Base-by-base conservation (phyloP, 2,797 vertebrate genomes). In the Hydrolagus colliei region DNA sequence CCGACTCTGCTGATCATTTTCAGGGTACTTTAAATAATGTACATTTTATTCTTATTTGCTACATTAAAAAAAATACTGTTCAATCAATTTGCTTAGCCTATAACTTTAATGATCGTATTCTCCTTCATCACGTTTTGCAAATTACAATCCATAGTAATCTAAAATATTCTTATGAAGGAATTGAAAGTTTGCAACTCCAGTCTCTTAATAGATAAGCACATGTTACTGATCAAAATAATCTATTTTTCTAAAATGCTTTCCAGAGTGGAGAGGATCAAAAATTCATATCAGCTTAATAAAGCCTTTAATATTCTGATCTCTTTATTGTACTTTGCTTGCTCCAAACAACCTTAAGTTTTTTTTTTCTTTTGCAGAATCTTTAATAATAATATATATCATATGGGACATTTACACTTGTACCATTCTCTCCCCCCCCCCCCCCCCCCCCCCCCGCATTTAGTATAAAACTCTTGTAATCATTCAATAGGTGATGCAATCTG, bases 161-260 rank as follows among this genome's bases (percentile, higher is more conserved):
- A 75, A 35, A 75, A 16, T 41, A 84, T 32, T 52, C 20, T 35
- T 68, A 16, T 41, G 9, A 84, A 27, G 16, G 63, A 68, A 84
- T 41, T 71, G 65, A 84, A 84, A 68, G 41, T 27, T 35, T 9
- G 27, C 79, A 68, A 9, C 32, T 18, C 32, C 79, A 82, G 68
- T 82, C 52, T 76, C 74, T 75, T 76, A 41, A 76, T 76, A 76
- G 52, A 76, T 76, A 76, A 74, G 73, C 73, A 74, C 73, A 74
- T 4, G 27, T 52, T 35, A 67, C 79, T 82, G 14, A 68, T 6
- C 1, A 82, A 68, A 82, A 76, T 10, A 20, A 84, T 71, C 79
- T 84, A 84, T 71, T 84, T 82, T 84, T 52, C 41, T 84, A 6
- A 71, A 71, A 82, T 68, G 32, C 68, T 84, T 82, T 84, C 79